A percentile compares a stretch with the other conserved stretches of the same genome.
These are phyloP conservation scores for Galerucella pusilla DNA, from an alignment of 2,888 invertebrate genomes.

Conservation along the genomic window DNA sequence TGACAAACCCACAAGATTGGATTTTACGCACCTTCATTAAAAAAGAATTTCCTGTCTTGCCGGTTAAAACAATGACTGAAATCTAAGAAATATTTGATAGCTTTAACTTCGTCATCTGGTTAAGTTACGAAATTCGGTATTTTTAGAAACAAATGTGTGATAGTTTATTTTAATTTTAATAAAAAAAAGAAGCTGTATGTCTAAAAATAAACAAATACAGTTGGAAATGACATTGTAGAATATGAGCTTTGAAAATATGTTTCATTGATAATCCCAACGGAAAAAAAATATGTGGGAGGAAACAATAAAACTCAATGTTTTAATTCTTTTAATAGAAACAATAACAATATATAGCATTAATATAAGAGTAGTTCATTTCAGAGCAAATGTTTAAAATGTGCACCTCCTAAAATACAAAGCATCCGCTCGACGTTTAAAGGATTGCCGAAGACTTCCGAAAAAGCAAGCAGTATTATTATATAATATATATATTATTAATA, in stretches of 20 bases:
- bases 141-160: background rate
- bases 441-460: too few relatives aligned
- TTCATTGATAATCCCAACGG: background rate
- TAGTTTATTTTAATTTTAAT: background rate
- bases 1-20: background rate
- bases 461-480: too few relatives aligned
- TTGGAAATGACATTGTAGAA: background rate
- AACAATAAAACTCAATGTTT: too few relatives aligned
- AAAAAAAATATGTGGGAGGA: background rate
- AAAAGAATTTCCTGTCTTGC: background rate
- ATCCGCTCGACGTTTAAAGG: too few relatives aligned
- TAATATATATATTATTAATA: too few relatives aligned
- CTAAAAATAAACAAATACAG: background rate
- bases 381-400: too few relatives aligned
- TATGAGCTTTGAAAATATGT: background rate
- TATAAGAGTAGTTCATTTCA: too few relatives aligned
- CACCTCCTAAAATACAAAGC: too few relatives aligned
- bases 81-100: background rate
- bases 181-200: background rate
- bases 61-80: background rate
- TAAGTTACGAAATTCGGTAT: background rate
- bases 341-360: too few relatives aligned
- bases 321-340: too few relatives aligned
- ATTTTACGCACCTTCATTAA: background rate
- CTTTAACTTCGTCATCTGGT: slow-evolving; percentile 1